Percentiles rank a stretch among this genome's conserved stretches.
Evolutionary conservation across 1,140 invertebrate species (phyloP).

Genomic region (Wasmannia auropunctata): DNA sequence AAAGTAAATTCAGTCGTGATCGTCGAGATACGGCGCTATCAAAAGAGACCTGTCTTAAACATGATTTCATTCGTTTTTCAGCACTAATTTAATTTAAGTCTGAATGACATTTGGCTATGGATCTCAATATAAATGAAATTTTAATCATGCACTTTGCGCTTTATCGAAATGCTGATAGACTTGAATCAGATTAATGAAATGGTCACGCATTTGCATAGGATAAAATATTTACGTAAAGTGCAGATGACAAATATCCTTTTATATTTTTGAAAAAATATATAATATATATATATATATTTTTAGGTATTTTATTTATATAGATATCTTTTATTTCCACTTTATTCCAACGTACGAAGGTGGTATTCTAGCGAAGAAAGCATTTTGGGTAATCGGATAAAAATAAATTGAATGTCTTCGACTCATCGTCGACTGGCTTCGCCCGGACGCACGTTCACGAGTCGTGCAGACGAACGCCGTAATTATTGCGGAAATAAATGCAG

Average conservation of each 20-base stretch:
- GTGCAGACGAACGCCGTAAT: constrained; percentile 24
- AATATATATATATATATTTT: no score
- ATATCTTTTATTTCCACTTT: neutral
- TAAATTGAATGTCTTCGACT: neutral
- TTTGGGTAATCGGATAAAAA: neutral
- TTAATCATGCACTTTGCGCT: neutral
- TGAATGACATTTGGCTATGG: neutral
- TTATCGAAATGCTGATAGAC: neutral
- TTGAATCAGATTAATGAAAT: neutral
- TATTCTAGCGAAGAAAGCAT: neutral
- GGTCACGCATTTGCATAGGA: neutral
- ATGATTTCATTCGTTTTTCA: neutral
- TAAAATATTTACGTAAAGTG: neutral
- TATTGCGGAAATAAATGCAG: constrained; percentile 57
- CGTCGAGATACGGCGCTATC: neutral
- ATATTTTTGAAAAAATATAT: neutral
- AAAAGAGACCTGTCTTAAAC: neutral
- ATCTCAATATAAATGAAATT: neutral
- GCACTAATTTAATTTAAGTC: neutral
- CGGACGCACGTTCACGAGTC: neutral
- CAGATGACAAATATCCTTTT: neutral
- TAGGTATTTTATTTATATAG: neutral
- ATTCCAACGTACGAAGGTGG: neutral
- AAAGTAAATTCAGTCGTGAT: neutral
- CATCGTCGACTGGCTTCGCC: neutral